Percentiles rank a stretch among this genome's conserved stretches.
These are phyloP conservation scores for Pygathrix nemaeus DNA, from an alignment of 2,113 vertebrate genomes.

Conservation along the genomic window DNA sequence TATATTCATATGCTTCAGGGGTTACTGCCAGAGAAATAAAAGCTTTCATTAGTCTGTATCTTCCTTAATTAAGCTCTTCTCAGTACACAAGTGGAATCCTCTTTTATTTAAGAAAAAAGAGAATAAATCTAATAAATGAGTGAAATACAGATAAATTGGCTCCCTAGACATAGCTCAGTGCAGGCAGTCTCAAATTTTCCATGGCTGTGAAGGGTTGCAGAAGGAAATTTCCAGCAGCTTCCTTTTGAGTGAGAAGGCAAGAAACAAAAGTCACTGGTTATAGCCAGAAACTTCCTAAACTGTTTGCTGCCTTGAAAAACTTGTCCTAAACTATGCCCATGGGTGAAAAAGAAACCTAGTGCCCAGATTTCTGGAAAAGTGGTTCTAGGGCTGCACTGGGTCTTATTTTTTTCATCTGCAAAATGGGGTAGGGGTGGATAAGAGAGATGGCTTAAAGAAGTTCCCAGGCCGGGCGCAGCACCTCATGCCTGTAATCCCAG, in stretches of 20 bases:
- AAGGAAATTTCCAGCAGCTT: not conserved
- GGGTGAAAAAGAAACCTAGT: not conserved
- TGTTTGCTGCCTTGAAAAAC: not conserved
- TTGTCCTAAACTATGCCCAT: not conserved
- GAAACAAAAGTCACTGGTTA: not conserved
- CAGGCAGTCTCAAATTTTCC: not conserved
- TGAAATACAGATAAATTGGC: slow-evolving; percentile 52
- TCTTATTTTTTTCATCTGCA: not conserved
- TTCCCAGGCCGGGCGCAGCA: not conserved
- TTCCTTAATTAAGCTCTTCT: slow-evolving; percentile 65
- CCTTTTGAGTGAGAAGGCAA: not conserved
- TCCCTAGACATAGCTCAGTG: not conserved
- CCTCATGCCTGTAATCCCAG: no score
- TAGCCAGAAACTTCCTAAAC: not conserved
- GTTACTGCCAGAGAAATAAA: not conserved
- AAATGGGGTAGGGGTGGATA: not conserved
- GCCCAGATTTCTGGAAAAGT: not conserved
- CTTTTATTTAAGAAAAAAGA: slow-evolving; percentile 62
- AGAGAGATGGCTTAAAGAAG: not conserved
- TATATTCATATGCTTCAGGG: not conserved
- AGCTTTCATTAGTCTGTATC: slow-evolving; percentile 32
- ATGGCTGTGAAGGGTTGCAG: not conserved
- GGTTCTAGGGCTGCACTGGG: not conserved
- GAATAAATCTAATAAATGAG: slow-evolving; percentile 53
- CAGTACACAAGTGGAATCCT: slow-evolving; percentile 34